phyloP scores from a whole-genome alignment of 2,888 invertebrate genomes.

The Cantharis lateralis region DNA sequence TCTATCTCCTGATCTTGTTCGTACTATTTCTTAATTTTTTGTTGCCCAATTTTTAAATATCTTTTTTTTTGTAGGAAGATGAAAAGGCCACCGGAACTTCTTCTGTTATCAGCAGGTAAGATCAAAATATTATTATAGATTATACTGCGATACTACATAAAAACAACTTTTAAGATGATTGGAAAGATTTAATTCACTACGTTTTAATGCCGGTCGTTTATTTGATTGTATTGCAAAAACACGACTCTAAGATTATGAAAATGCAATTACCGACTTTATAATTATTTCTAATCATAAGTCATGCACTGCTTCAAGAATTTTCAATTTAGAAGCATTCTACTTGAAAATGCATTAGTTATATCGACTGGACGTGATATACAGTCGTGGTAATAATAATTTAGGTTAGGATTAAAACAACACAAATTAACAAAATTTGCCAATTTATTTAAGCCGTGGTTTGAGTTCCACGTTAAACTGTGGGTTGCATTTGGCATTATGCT shows the following conservation, averaged over 20 bases:
- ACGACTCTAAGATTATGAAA: neutral
- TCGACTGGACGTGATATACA: neutral
- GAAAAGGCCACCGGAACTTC: constrained; percentile 60
- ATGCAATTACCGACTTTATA: neutral
- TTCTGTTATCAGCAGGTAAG: constrained; percentile 60
- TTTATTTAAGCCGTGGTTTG: too few species aligned
- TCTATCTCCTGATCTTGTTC: neutral
- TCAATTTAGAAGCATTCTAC: neutral
- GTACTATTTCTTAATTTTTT: neutral
- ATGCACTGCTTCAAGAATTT: neutral
- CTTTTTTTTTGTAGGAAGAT: constrained; percentile 46
- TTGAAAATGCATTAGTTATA: neutral
- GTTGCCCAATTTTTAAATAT: constrained; percentile 11
- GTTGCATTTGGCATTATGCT: too few species aligned
- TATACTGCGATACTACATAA: neutral
- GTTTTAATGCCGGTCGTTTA: neutral
- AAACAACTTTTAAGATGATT: neutral
- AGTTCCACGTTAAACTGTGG: too few species aligned
- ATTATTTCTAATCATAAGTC: neutral
- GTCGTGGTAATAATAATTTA: neutral
- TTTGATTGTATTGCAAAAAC: neutral
- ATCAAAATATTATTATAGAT: constrained; percentile 10
- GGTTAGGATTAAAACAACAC: too few species aligned
- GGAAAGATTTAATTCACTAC: neutral
- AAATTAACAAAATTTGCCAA: too few species aligned